phyloP scores from a whole-genome alignment of 2,888 invertebrate genomes.

The Parthenolecanium corni region DNA sequence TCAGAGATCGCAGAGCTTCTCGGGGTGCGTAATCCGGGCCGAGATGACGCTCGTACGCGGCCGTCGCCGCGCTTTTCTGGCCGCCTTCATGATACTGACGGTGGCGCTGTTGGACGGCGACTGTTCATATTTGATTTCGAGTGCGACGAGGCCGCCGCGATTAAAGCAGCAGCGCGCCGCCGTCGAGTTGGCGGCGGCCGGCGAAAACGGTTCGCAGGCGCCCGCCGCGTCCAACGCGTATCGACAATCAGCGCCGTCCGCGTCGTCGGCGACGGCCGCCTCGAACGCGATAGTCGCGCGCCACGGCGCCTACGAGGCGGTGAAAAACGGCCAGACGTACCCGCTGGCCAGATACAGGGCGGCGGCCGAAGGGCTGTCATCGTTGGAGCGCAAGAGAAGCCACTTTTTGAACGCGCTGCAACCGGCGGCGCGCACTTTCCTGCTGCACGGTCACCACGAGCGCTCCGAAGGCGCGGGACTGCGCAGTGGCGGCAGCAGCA shows the following conservation, averaged over 20 bases:
- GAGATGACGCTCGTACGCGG: constrained; percentile 19
- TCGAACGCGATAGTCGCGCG: no score
- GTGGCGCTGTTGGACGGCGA: constrained; percentile 6
- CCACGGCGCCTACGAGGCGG: no score
- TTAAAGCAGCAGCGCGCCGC: constrained; percentile 17
- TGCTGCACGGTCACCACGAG: constrained; percentile 2
- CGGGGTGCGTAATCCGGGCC: no score
- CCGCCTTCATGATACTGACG: constrained; percentile 4
- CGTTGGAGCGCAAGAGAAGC: neutral
- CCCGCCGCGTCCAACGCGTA: neutral
- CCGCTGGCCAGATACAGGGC: neutral
- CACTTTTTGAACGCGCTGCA: constrained; percentile 7
- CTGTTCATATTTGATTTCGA: constrained; percentile 22
- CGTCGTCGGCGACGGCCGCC: no score
- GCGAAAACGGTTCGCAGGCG: constrained; percentile 6
- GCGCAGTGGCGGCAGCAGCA: neutral
- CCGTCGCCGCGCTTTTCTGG: neutral
- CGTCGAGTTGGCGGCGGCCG: neutral
- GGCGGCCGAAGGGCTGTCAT: neutral
- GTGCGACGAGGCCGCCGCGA: constrained; percentile 18
- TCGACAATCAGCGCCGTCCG: constrained; percentile 5
- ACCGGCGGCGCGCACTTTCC: constrained; percentile 8
- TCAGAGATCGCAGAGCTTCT: no score
- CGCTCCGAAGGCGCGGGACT: neutral
- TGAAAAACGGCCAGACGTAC: neutral